Conservation (phyloP, 2,797 vertebrate species). For the Crocodylus rhombifer region DNA sequence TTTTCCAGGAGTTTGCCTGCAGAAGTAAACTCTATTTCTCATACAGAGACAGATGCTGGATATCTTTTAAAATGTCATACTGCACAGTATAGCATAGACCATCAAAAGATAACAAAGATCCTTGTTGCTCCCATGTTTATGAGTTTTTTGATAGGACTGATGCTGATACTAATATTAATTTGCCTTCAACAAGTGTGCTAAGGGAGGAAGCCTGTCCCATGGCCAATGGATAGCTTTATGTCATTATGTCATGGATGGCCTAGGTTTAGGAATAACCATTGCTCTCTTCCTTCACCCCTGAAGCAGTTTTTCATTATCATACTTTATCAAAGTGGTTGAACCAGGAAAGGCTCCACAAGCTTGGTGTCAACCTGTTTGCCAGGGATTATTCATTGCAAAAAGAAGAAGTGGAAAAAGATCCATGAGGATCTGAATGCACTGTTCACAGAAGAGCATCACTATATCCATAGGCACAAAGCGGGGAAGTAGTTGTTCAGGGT, state of each 20-base stretch:
- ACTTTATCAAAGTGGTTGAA: neutral
- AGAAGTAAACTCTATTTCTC: neutral
- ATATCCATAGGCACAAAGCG: neutral
- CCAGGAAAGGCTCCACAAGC: neutral
- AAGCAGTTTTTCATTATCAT: neutral
- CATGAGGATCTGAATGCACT: neutral
- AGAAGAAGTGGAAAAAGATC: neutral
- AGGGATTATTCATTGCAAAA: neutral
- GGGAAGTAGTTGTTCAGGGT: neutral
- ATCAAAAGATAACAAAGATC: neutral
- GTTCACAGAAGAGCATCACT: neutral
- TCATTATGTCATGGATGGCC: neutral
- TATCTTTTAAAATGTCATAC: neutral
- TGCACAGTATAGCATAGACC: neutral
- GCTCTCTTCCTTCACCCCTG: neutral
- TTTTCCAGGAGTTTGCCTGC: neutral
- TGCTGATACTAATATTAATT: neutral
- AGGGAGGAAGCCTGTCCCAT: neutral
- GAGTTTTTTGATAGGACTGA: neutral
- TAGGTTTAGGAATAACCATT: neutral
- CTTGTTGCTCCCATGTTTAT: neutral
- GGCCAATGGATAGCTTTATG: neutral
- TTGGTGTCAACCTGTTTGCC: neutral
- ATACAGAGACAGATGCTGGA: neutral
- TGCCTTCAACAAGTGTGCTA: neutral